Evolutionary conservation across 2,113 vertebrate species (phyloP).

Genomic region (Nipponia nippon): DNA sequence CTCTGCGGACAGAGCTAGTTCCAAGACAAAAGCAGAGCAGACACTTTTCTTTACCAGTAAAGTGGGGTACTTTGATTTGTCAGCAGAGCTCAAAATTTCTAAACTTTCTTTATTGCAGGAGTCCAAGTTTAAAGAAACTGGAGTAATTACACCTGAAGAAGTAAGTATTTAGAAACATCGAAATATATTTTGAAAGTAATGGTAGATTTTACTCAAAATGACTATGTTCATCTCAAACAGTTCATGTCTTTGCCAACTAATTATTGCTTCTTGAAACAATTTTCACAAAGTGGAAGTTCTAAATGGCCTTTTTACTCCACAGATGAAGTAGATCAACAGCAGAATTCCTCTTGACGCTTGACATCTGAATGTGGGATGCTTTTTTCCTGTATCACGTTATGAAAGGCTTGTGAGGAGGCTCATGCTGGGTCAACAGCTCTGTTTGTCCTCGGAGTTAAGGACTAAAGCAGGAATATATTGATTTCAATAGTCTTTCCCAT

Average conservation of each 20-base stretch:
- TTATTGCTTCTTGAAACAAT: neutral
- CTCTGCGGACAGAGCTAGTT: neutral
- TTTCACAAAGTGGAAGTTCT: neutral
- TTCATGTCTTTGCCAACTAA: neutral
- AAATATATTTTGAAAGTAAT: neutral
- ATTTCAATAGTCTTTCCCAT: neutral
- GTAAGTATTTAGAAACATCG: conserved; percentile 70
- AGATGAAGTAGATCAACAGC: neutral
- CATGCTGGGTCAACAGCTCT: neutral
- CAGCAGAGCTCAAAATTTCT: neutral
- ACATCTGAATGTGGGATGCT: neutral
- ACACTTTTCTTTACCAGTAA: neutral
- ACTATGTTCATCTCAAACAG: neutral
- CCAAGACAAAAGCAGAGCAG: neutral
- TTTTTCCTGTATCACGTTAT: neutral
- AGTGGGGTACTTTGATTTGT: neutral
- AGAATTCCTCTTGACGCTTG: neutral
- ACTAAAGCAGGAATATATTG: neutral
- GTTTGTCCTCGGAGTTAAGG: neutral
- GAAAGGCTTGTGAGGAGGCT: neutral
- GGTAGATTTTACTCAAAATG: neutral
- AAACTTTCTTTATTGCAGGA: conserved; percentile 77
- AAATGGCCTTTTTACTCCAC: neutral
- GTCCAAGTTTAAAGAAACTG: conserved; percentile 98
- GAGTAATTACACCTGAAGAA: conserved; percentile 98